phyloP scores from a whole-genome alignment of 2,797 vertebrate genomes.

The Diplodus sargus region DNA sequence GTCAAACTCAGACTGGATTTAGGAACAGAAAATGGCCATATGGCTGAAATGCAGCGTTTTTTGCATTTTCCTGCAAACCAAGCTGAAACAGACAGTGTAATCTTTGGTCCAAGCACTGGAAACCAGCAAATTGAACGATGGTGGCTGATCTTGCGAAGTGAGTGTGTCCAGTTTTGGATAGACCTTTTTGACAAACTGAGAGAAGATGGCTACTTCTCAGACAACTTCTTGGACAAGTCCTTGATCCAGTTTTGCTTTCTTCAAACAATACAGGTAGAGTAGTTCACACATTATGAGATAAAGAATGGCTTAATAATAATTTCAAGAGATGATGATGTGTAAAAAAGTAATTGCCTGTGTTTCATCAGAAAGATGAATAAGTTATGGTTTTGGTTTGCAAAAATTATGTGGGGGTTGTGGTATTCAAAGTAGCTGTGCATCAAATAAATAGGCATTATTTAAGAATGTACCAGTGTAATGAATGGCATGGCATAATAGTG shows the following conservation, averaged over 20 bases:
- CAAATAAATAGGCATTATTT: no score
- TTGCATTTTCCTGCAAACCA: conserved; percentile 17
- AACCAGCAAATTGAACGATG: conserved; percentile 50
- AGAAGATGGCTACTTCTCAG: conserved; percentile 34
- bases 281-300: neutral
- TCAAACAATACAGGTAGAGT: conserved; percentile 5
- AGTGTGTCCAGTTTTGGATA: conserved; percentile 55
- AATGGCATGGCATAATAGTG: no score
- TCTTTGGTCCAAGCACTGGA: conserved; percentile 53
- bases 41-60: conserved; percentile 27
- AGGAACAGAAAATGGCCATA: conserved; percentile 28
- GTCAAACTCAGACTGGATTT: conserved; percentile 18
- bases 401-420: neutral
- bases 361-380: neutral
- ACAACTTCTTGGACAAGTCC: conserved; percentile 26
- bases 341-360: neutral
- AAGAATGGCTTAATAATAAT: neutral
- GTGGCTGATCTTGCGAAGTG: conserved; percentile 36
- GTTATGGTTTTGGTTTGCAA: neutral
- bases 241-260: conserved; percentile 31
- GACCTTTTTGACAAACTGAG: conserved; percentile 49
- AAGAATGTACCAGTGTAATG: no score
- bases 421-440: no score
- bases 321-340: neutral
- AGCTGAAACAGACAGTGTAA: conserved; percentile 24